Evolutionary conservation across 2,797 vertebrate genomes (phyloP).

Genomic region (Hylomyscus alleni): DNA sequence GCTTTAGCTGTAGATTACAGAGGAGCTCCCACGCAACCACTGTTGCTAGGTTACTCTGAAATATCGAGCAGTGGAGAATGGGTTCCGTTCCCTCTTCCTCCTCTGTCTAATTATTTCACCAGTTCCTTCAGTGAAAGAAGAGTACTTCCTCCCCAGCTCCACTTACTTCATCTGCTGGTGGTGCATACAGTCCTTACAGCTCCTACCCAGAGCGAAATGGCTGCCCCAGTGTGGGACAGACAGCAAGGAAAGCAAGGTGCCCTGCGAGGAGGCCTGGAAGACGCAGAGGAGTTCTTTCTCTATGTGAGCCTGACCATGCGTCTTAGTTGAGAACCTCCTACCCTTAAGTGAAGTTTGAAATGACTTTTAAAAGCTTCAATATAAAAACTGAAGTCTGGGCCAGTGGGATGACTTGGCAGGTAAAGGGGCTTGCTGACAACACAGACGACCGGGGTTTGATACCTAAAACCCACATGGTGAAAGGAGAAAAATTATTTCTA

Average conservation of each 20-base stretch:
- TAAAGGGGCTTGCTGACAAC: neutral
- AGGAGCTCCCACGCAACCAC: neutral
- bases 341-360: neutral
- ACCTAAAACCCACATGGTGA: neutral
- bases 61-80: neutral
- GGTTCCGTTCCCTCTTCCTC: neutral
- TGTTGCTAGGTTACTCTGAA: slow-evolving; percentile 37
- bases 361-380: slow-evolving; percentile 8
- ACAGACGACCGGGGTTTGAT: neutral
- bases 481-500: neutral
- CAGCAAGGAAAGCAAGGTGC: neutral
- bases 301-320: neutral
- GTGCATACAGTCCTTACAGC: neutral
- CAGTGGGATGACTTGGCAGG: neutral
- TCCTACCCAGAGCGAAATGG: neutral
- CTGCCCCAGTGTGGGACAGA: neutral
- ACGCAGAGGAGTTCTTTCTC: neutral
- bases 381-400: neutral
- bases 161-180: neutral
- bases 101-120: neutral
- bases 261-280: neutral
- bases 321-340: neutral
- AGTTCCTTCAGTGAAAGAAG: neutral
- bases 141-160: neutral
- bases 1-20: neutral